phyloP scores from a whole-genome alignment of 1,140 invertebrate genomes.

The Helicoverpa armigera region DNA sequence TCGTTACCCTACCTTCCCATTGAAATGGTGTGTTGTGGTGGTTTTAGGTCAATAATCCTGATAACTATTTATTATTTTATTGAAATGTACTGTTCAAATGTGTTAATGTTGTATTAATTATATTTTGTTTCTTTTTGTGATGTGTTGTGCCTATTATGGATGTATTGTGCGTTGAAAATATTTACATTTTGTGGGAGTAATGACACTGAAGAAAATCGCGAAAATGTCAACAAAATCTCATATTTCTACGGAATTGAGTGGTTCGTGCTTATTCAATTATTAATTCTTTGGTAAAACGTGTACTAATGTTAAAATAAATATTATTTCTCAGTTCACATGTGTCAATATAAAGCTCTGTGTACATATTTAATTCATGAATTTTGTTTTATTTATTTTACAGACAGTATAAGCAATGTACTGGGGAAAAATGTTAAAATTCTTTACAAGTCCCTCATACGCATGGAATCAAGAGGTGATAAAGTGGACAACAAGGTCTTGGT shows the following conservation, averaged over 20 bases:
- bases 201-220: slow-evolving; percentile 84
- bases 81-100: slow-evolving; percentile 50
- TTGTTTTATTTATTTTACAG: slow-evolving; percentile 87
- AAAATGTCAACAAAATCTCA: slow-evolving; percentile 86
- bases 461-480: slow-evolving; percentile 97
- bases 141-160: slow-evolving; percentile 56
- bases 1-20: slow-evolving; percentile 43
- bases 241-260: slow-evolving; percentile 81
- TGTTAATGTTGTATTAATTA: slow-evolving; percentile 11
- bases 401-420: slow-evolving; percentile 95
- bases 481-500: slow-evolving; percentile 97
- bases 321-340: not conserved
- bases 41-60: slow-evolving; percentile 63
- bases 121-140: slow-evolving; percentile 18
- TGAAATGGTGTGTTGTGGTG: slow-evolving; percentile 61
- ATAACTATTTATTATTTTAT: slow-evolving; percentile 50
- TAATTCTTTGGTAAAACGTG: not conserved
- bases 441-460: slow-evolving; percentile 96
- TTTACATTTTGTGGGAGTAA: slow-evolving; percentile 70
- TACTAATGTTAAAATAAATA: not conserved
- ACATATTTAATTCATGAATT: slow-evolving; percentile 16
- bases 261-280: slow-evolving; percentile 61
- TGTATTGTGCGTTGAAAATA: slow-evolving; percentile 61
- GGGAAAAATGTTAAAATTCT: slow-evolving; percentile 97
- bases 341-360: not conserved